Percentiles rank a stretch among this genome's conserved stretches.
Conservation (phyloP, 2,113 vertebrate genomes). For the Hemichromis elongatus region DNA sequence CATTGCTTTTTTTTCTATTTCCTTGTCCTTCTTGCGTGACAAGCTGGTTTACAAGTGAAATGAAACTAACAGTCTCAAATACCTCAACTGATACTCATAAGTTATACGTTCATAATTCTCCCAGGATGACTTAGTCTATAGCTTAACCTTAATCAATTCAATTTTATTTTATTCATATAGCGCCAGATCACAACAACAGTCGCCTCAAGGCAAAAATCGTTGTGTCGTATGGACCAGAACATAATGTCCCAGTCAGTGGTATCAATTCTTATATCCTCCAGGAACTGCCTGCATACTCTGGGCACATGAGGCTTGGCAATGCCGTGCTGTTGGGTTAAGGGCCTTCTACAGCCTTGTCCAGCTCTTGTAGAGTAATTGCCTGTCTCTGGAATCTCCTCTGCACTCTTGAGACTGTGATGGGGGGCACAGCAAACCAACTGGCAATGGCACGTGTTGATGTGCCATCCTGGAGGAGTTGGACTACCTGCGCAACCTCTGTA, state of each 20-base stretch:
- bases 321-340: background rate
- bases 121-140: background rate
- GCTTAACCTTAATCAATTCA: background rate
- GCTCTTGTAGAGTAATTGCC: background rate
- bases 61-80: background rate
- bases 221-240: background rate
- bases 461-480: background rate
- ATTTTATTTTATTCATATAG: too few species aligned
- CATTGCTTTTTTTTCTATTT: background rate
- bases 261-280: background rate
- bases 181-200: too few species aligned
- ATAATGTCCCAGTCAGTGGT: background rate
- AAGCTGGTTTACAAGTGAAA: background rate
- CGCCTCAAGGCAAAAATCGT: too few species aligned
- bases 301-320: background rate
- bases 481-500: background rate
- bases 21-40: background rate
- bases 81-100: background rate
- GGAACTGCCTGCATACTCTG: background rate
- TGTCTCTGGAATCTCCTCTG: background rate
- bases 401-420: background rate
- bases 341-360: background rate
- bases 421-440: background rate
- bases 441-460: background rate
- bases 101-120: background rate